A percentile compares a stretch with the other conserved stretches of the same genome.
Conservation (phyloP, 2,113 vertebrate genomes). For the Brachionichthys hirsutus region DNA sequence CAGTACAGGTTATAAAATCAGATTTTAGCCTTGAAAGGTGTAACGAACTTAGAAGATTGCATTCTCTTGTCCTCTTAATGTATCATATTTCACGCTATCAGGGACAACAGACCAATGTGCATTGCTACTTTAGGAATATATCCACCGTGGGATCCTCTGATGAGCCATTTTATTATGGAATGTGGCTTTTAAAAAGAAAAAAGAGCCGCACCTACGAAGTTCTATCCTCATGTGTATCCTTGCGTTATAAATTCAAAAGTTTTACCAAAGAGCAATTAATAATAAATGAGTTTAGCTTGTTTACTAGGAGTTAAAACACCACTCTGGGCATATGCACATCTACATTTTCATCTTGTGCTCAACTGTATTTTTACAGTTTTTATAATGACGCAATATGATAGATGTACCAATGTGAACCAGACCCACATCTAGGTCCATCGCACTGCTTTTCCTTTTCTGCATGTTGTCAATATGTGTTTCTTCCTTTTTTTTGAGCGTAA, state of each 20-base stretch:
- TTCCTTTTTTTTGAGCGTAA: too few species aligned
- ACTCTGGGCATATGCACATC: not conserved
- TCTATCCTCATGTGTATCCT: constrained; percentile 24
- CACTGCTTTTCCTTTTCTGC: too few species aligned
- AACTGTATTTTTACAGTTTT: not conserved
- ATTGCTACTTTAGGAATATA: not conserved
- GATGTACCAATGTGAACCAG: not conserved
- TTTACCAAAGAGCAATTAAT: constrained; percentile 21
- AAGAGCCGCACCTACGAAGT: not conserved
- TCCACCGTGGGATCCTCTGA: not conserved
- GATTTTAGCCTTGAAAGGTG: too few species aligned
- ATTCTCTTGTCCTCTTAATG: too few species aligned
- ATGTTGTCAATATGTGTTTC: too few species aligned
- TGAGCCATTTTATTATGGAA: constrained; percentile 1
- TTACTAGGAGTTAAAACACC: constrained; percentile 19
- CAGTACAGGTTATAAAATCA: too few species aligned
- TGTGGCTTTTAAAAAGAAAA: constrained; percentile 19
- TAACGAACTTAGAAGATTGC: too few species aligned
- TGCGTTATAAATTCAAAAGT: constrained; percentile 34
- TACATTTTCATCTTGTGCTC: not conserved
- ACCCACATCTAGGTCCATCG: not conserved
- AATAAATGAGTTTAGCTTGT: constrained; percentile 28
- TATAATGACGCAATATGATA: not conserved
- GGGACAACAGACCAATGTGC: too few species aligned
- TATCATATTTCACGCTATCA: too few species aligned